These are phyloP conservation scores for Desmodus rotundus DNA, from an alignment of 2,113 vertebrate genomes.

Conservation along the genomic window DNA sequence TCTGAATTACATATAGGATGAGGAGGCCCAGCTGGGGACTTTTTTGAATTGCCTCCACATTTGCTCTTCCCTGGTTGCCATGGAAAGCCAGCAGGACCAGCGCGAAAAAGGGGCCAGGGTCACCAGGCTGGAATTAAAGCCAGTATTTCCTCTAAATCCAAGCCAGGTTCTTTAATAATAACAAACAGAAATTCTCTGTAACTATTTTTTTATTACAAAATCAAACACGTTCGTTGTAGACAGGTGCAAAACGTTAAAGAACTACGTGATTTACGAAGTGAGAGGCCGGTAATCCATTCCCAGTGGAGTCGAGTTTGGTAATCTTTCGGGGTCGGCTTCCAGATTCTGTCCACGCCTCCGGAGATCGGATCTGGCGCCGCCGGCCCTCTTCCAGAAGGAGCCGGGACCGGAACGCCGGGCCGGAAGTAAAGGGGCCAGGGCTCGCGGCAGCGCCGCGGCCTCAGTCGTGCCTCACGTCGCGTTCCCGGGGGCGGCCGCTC, in stretches of 20 bases:
- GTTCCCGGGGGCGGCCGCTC: not conserved
- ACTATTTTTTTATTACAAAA: constrained; percentile 20
- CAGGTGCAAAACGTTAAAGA: constrained; percentile 21
- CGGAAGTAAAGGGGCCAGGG: constrained; percentile 25
- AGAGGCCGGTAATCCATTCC: not conserved
- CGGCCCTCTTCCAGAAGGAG: not conserved
- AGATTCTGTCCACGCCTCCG: not conserved
- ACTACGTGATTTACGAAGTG: not conserved
- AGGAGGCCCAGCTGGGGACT: not conserved
- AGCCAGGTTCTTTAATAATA: constrained; percentile 43
- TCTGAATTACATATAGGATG: not conserved
- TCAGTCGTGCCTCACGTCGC: not conserved
- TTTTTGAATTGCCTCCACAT: not conserved
- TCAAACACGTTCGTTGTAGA: not conserved
- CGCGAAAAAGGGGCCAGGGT: constrained; percentile 16
- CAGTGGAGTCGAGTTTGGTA: not conserved
- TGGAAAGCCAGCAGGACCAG: not conserved
- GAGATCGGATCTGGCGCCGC: not conserved
- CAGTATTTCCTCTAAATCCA: constrained; percentile 14
- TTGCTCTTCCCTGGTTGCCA: not conserved
- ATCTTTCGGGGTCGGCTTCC: not conserved
- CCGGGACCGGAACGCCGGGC: not conserved
- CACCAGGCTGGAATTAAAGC: constrained; percentile 12
- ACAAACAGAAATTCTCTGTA: constrained; percentile 27
- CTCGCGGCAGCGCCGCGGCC: not conserved